phyloP scores from a whole-genome alignment of 2,797 vertebrate species.

The Ctenosaura bakeri region DNA sequence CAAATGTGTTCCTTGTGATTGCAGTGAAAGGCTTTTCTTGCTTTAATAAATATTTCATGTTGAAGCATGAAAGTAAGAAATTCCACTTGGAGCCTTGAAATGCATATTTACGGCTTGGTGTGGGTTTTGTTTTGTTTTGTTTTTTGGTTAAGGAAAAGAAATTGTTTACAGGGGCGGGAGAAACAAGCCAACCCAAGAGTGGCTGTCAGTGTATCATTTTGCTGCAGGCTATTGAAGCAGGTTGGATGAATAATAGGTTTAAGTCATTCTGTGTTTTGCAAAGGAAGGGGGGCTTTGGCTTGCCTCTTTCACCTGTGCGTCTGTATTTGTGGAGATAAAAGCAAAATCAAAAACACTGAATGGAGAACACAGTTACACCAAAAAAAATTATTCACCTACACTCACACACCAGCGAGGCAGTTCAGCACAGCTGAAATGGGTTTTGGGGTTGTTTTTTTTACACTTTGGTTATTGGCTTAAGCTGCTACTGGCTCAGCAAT shows the following conservation, averaged over 20 bases:
- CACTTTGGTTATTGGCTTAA: not conserved
- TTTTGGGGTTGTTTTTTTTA: not conserved
- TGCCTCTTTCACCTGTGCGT: not conserved
- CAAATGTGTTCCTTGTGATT: not conserved
- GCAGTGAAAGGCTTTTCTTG: not conserved
- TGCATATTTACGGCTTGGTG: not conserved
- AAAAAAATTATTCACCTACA: not conserved
- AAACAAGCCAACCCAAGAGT: not conserved
- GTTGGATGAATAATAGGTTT: not conserved
- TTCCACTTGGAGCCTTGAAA: not conserved
- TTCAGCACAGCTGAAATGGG: not conserved
- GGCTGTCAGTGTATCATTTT: slow-evolving; percentile 8
- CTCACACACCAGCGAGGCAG: not conserved
- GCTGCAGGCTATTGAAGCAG: not conserved
- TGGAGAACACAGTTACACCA: not conserved
- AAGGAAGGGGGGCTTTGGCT: not conserved
- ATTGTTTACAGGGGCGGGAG: not conserved
- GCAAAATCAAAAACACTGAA: not conserved
- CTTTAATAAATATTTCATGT: slow-evolving; percentile 38
- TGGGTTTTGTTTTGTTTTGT: not conserved
- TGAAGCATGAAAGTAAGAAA: not conserved
- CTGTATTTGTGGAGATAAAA: slow-evolving; percentile 9
- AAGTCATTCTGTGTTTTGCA: not conserved
- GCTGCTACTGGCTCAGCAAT: not conserved
- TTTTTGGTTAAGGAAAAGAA: not conserved